Conservation (phyloP, 2,888 invertebrate genomes). For the Pogonocherus hispidulus region DNA sequence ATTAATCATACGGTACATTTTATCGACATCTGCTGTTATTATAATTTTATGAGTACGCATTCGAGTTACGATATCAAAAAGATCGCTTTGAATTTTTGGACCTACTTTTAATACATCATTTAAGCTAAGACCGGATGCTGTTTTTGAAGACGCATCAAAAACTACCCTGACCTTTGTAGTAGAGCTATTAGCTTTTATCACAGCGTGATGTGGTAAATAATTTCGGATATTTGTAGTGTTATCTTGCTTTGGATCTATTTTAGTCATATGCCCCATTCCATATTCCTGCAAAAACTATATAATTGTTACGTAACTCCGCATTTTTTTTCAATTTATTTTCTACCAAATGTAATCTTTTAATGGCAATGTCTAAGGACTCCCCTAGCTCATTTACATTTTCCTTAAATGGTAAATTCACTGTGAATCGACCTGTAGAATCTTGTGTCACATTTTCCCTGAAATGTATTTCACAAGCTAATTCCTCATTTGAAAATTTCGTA, state of each 20-base stretch:
- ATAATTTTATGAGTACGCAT: constrained; percentile 2
- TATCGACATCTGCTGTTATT: background rate
- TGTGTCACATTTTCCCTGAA: constrained; percentile 1
- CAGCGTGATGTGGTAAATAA: constrained; percentile 1
- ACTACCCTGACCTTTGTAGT: too few species aligned
- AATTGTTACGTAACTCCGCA: background rate
- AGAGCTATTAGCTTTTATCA: background rate
- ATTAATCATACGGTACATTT: constrained; percentile 13
- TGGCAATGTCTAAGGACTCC: background rate
- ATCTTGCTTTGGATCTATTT: background rate
- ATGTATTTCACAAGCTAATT: constrained; percentile 16
- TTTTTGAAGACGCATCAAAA: constrained; percentile 2
- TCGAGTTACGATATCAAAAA: background rate
- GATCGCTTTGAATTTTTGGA: background rate
- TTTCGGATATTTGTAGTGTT: background rate
- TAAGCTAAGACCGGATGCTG: background rate
- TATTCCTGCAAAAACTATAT: background rate
- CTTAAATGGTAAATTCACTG: constrained; percentile 13
- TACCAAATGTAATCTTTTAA: background rate
- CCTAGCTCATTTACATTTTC: background rate
- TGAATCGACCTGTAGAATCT: constrained; percentile 1
- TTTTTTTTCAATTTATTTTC: background rate
- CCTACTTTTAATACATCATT: constrained; percentile 9
- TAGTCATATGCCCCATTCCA: constrained; percentile 4
- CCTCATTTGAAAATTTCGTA: constrained; percentile 15